These are phyloP conservation scores for Antennarius maculatus DNA, from an alignment of 2,797 vertebrate genomes.

Conservation along the genomic window DNA sequence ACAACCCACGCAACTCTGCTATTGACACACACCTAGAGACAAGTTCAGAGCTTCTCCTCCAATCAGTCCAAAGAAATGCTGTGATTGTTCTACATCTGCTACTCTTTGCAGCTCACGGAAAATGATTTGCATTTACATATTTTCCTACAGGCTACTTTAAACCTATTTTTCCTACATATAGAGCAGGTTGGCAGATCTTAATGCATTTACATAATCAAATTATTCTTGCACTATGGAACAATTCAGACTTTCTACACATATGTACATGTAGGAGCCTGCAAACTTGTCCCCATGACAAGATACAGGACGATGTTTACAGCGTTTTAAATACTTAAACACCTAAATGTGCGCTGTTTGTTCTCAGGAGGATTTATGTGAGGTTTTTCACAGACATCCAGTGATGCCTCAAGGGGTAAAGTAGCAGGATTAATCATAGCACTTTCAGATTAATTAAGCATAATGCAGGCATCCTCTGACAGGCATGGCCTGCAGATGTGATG, in stretches of 20 bases:
- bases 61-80: slow-evolving; percentile 22
- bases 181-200: slow-evolving; percentile 31
- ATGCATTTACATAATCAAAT: slow-evolving; percentile 54
- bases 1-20: slow-evolving; percentile 17
- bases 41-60: slow-evolving; percentile 13
- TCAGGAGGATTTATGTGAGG: slow-evolving; percentile 70
- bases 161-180: slow-evolving; percentile 23
- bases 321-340: slow-evolving; percentile 66
- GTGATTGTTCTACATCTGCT: slow-evolving; percentile 16
- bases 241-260: slow-evolving; percentile 16
- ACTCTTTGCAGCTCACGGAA: slow-evolving; percentile 25
- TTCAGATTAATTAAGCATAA: slow-evolving; percentile 88
- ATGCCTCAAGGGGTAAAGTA: slow-evolving; percentile 77
- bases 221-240: slow-evolving; percentile 30
- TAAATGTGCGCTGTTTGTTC: slow-evolving; percentile 72
- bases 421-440: slow-evolving; percentile 86
- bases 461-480: slow-evolving; percentile 81
- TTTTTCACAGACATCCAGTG: slow-evolving; percentile 78
- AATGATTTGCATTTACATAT: slow-evolving; percentile 57
- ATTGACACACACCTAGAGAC: slow-evolving; percentile 22
- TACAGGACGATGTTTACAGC: slow-evolving; percentile 51
- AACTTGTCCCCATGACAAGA: slow-evolving; percentile 56
- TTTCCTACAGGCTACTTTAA: slow-evolving; percentile 44
- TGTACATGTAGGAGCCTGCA: slow-evolving; percentile 21
- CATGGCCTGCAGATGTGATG: slow-evolving; percentile 84